Conservation (phyloP, 2,888 invertebrate species). For the Callimorpha dominula region DNA sequence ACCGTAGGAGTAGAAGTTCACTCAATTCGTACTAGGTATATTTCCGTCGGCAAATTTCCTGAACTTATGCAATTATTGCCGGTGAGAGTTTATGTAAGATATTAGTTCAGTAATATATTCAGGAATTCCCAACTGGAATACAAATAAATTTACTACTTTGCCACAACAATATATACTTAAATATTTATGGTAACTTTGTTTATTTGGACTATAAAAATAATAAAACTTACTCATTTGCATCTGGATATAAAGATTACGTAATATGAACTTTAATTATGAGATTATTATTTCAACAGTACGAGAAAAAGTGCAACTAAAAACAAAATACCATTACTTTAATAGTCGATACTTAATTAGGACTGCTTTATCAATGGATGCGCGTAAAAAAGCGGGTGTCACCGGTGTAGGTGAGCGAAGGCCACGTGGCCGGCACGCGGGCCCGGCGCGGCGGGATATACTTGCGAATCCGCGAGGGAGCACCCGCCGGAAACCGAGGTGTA, state of each 20-base stretch:
- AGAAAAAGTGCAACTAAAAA: conserved; percentile 50
- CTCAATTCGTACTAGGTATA: background rate
- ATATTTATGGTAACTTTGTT: background rate
- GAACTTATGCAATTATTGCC: conserved; percentile 30
- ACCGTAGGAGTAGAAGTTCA: background rate
- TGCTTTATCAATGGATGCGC: conserved; percentile 74
- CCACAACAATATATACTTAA: background rate
- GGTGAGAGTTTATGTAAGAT: background rate
- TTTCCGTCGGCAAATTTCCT: conserved; percentile 53
- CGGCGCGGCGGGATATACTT: conserved; percentile 73
- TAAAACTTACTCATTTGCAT: conserved; percentile 32
- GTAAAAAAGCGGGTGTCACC: conserved; percentile 69
- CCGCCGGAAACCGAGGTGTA: conserved; percentile 86
- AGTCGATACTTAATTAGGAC: conserved; percentile 70
- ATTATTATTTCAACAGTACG: conserved; percentile 22
- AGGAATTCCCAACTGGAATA: background rate
- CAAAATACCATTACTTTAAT: conserved; percentile 62
- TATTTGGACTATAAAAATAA: background rate
- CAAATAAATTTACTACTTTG: background rate
- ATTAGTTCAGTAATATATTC: background rate
- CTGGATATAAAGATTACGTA: conserved; percentile 35
- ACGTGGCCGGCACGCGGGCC: conserved; percentile 81
- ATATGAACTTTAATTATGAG: conserved; percentile 23
- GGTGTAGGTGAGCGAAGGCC: conserved; percentile 68
- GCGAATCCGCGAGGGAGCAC: conserved; percentile 82